phyloP scores from a whole-genome alignment of 1,140 invertebrate genomes.

The Radopholus similis region DNA sequence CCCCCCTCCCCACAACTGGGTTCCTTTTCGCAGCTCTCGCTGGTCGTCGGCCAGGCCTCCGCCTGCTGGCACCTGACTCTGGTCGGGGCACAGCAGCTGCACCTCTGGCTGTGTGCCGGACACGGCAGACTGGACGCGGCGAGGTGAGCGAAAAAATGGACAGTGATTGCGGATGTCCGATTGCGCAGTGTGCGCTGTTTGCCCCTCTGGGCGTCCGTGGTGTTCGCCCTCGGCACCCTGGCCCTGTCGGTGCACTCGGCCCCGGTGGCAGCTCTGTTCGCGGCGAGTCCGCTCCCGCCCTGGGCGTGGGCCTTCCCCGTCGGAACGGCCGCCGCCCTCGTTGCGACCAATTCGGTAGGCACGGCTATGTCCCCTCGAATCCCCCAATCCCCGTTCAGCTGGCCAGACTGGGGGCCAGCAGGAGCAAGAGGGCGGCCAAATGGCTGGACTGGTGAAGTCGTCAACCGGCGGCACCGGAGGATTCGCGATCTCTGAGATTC shows the following conservation, averaged over 20 bases:
- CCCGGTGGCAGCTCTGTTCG: background rate
- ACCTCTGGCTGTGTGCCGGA: conserved; percentile 12
- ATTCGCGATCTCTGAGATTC: no score
- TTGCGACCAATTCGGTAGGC: background rate
- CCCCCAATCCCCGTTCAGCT: no score
- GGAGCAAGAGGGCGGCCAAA: no score
- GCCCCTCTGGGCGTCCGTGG: background rate
- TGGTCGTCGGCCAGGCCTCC: conserved; percentile 22
- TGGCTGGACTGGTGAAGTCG: no score
- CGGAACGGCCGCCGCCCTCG: background rate
- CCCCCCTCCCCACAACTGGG: background rate
- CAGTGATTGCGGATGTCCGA: background rate
- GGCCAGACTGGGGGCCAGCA: no score
- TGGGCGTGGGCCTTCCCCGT: background rate
- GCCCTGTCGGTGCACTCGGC: background rate
- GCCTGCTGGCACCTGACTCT: conserved; percentile 43
- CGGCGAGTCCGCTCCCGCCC: background rate
- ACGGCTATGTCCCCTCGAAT: no score
- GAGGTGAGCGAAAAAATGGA: background rate
- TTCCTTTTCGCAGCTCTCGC: background rate
- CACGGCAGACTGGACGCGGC: background rate
- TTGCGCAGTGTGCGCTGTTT: background rate
- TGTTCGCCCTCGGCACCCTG: background rate
- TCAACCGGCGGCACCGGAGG: no score
- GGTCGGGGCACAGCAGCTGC: conserved; percentile 26